phyloP scores from a whole-genome alignment of 1,140 invertebrate genomes.

The Leptopilina clavipes region DNA sequence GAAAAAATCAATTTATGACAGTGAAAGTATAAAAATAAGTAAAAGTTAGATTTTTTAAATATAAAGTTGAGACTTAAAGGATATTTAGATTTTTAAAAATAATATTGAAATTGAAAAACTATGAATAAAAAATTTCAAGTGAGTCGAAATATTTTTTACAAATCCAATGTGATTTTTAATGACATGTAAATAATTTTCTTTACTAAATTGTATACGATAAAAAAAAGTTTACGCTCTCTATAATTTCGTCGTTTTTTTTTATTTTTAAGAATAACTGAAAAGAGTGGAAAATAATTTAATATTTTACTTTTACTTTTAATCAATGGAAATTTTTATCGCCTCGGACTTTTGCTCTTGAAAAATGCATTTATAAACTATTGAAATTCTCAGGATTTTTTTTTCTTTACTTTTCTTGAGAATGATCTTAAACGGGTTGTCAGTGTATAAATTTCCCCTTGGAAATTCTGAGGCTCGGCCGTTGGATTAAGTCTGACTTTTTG shows the following conservation, averaged over 20 bases:
- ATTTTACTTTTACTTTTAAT: not conserved
- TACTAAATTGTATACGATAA: not conserved
- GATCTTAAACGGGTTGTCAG: not conserved
- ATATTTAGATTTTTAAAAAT: too few relatives aligned
- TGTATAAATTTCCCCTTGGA: not conserved
- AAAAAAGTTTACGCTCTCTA: not conserved
- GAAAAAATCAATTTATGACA: too few relatives aligned
- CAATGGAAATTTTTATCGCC: too few relatives aligned
- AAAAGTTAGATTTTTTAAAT: too few relatives aligned
- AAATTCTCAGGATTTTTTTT: not conserved
- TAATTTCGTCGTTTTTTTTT: not conserved
- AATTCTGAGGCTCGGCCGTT: not conserved
- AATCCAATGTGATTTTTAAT: not conserved
- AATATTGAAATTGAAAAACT: too few relatives aligned
- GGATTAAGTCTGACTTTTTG: constrained; percentile 35
- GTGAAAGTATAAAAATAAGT: too few relatives aligned
- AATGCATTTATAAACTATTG: constrained; percentile 9
- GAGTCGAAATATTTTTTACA: not conserved
- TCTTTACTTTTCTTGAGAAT: not conserved
- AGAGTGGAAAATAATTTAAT: not conserved
- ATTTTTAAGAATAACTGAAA: constrained; percentile 4
- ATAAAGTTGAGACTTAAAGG: too few relatives aligned
- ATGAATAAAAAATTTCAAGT: too few relatives aligned
- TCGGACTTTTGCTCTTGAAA: not conserved
- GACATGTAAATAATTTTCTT: too few relatives aligned